Conservation (phyloP, 2,113 vertebrate species). For the Festucalex cinctus region DNA sequence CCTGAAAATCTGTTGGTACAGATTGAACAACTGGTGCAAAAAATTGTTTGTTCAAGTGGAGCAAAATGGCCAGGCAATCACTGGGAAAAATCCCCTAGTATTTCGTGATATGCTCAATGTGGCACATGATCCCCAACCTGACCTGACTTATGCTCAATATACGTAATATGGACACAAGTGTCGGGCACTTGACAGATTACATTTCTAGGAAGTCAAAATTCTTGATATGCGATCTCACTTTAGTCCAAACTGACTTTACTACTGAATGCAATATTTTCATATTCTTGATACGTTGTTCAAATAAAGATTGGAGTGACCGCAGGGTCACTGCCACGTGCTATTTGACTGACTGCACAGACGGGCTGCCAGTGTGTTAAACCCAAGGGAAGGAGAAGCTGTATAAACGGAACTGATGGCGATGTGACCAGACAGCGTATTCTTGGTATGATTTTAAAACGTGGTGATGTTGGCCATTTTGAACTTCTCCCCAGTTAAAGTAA, state of each 20-base stretch:
- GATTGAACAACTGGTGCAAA: no score
- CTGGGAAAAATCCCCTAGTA: no score
- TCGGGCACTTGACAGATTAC: no score
- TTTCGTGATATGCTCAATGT: no score
- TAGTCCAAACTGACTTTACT: background rate
- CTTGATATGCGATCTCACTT: background rate
- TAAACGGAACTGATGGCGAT: background rate
- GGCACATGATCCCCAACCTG: no score
- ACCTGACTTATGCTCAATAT: no score
- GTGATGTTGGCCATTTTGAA: background rate
- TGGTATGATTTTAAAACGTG: background rate
- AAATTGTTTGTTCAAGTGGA: no score
- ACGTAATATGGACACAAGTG: no score
- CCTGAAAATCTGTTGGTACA: no score
- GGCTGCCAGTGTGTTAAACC: background rate
- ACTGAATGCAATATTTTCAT: background rate
- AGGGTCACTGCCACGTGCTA: background rate
- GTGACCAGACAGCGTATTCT: background rate
- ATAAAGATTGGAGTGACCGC: background rate
- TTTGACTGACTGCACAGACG: constrained; percentile 6
- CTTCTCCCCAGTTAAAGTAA: background rate
- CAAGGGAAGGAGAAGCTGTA: background rate
- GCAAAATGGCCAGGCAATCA: no score
- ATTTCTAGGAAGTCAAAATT: no score
- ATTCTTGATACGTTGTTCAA: background rate